phyloP scores from a whole-genome alignment of 2,888 invertebrate genomes.

The Eristalis pertinax region DNA sequence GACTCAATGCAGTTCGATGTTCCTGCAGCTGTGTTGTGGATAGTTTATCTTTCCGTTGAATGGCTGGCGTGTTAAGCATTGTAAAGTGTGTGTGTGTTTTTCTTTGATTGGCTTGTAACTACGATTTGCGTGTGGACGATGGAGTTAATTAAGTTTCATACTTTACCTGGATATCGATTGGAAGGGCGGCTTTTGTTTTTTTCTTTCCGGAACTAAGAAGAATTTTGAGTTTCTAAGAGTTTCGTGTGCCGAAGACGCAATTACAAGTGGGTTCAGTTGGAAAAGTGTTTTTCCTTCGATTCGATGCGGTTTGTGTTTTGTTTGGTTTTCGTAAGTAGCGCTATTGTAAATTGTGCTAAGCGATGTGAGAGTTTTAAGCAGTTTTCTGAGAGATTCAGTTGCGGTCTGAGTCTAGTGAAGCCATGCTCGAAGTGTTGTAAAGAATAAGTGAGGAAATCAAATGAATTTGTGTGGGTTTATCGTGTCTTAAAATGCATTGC shows the following conservation, averaged over 20 bases:
- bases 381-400: no score
- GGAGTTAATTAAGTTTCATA: constrained; percentile 23
- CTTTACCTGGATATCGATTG: constrained; percentile 31
- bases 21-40: not conserved
- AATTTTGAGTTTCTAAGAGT: not conserved
- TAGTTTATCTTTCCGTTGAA: not conserved
- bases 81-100: constrained; percentile 41
- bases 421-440: no score
- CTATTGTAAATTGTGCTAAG: constrained; percentile 27
- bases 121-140: constrained; percentile 5
- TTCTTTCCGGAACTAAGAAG: not conserved
- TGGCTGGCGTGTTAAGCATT: constrained; percentile 18
- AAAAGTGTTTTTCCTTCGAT: not conserved
- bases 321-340: not conserved
- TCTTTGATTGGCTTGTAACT: constrained; percentile 11
- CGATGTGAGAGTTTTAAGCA: not conserved
- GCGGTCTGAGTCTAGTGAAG: no score
- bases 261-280: constrained; percentile 47
- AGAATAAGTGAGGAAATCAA: no score
- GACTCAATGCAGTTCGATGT: constrained; percentile 4
- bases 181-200: not conserved
- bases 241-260: constrained; percentile 66
- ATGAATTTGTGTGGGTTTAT: no score
- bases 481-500: no score
- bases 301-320: constrained; percentile 10